A percentile compares a stretch with the other conserved stretches of the same genome.
phyloP scores from a whole-genome alignment of 2,113 vertebrate genomes.

The Ctenodactylus gundi region DNA sequence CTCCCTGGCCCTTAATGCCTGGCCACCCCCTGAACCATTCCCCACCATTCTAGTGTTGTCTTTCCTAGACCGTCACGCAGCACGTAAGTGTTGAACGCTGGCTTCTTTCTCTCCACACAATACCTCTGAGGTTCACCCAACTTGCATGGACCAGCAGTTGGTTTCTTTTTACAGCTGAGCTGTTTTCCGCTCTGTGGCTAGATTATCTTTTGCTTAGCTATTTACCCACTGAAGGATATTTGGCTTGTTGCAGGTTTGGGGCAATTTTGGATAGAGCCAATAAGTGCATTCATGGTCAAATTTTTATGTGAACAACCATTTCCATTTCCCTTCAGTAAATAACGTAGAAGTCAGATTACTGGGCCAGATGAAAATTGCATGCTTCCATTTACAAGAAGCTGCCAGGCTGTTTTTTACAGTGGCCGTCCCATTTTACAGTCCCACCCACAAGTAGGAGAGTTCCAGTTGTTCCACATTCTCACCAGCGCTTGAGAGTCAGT shows the following conservation, averaged over 20 bases:
- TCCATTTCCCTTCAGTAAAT: neutral
- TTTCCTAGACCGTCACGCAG: neutral
- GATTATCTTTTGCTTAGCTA: neutral
- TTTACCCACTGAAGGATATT: neutral
- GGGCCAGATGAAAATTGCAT: neutral
- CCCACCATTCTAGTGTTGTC: neutral
- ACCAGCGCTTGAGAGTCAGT: neutral
- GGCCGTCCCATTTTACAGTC: neutral
- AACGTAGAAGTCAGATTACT: neutral
- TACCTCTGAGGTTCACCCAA: neutral
- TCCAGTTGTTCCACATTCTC: neutral
- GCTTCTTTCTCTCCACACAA: neutral
- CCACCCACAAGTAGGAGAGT: neutral
- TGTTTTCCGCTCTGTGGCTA: neutral
- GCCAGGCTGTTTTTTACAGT: neutral
- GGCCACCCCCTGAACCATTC: neutral
- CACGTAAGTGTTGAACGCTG: neutral
- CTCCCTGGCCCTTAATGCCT: neutral
- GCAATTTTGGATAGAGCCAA: neutral
- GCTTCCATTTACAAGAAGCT: neutral
- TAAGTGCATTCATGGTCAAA: neutral
- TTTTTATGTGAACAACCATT: slow-evolving; percentile 7
- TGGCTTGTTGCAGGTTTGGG: neutral
- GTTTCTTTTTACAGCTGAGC: slow-evolving; percentile 14
- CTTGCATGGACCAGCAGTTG: neutral